Base-by-base conservation (phyloP, 2,113 vertebrate species). In the Polypterus senegalus region DNA sequence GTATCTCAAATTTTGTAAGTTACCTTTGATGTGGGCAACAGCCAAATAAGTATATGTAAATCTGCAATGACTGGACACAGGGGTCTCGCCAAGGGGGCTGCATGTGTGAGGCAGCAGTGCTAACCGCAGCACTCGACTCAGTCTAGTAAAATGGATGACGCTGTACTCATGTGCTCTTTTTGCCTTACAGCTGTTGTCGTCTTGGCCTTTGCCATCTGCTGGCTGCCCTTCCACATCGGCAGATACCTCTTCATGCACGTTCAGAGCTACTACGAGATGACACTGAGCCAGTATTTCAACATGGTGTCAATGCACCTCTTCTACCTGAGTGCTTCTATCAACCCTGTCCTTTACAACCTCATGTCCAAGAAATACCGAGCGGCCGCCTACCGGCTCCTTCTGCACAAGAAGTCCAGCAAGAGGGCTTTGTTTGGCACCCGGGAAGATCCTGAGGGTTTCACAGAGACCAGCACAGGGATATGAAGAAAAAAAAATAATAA, bases 311-410 rank as follows among this genome's bases (percentile, higher is more conserved):
- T 93, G 81, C 86, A 91, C 59, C 90, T 97, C 44, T 92, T 90
- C 81, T 92, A 92, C 72, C 82, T 93, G 72, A 92, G 86, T 0
- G 82, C 90, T 46, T 90, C 88, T 69, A 86, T 91, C 86, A 93
- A 90, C 74, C 89, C 90, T 0, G 74, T 94, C 47, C 89, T 94
- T 69, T 91, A 93, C 78, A 91, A 91, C 77, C 83, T 92, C 67
- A 82, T 92, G 74, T 94, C 85, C 0, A 82, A 82, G 73, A 89
- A 90, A 75, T 92, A 91, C 69, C 70, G 88, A 60, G 76, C 84
- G 0, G 91, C 90, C 0, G 86, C 84, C 69, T 78, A 72, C 49
- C 86, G 82, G 61, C 84, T 91, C 51, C 86, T 91, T 69, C 64
- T 85, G 47, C 60, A 74, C 0, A 71, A 11, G 51, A 62, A 58